A percentile compares a stretch with the other conserved stretches of the same genome.
Evolutionary conservation across 2,113 vertebrate species (phyloP).

Genomic region (Callocephalon fimbriatum): DNA sequence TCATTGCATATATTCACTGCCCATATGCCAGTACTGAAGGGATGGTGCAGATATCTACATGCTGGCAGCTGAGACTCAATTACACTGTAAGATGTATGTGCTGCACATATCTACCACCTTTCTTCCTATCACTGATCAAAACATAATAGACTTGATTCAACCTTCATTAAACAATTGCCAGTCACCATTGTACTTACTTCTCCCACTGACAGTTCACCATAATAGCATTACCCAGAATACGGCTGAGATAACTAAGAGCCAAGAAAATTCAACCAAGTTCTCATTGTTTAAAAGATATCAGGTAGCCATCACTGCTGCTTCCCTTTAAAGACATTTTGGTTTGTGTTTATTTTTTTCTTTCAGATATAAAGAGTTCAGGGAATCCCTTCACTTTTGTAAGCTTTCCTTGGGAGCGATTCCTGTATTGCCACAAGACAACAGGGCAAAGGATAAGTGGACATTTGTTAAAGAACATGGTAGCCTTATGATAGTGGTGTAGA

Average conservation of each 20-base stretch:
- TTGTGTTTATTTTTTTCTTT: not conserved
- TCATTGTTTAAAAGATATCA: not conserved
- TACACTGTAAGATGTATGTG: not conserved
- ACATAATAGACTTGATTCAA: not conserved
- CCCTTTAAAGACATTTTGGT: not conserved
- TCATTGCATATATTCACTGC: not conserved
- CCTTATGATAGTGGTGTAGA: conserved; percentile 65
- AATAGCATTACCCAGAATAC: not conserved
- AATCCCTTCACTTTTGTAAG: not conserved
- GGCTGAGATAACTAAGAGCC: not conserved
- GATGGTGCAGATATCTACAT: not conserved
- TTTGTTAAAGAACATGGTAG: conserved; percentile 63
- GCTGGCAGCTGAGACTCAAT: not conserved
- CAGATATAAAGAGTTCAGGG: conserved; percentile 53
- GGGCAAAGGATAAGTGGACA: conserved; percentile 13
- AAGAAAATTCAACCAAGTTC: not conserved
- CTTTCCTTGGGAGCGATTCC: conserved; percentile 1
- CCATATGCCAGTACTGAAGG: not conserved
- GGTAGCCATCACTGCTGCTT: not conserved
- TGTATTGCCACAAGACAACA: conserved; percentile 45
- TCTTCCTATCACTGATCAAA: not conserved
- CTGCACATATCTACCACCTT: accelerated
- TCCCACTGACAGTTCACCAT: not conserved
- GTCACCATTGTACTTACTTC: not conserved
- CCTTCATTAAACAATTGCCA: not conserved